phyloP scores from a whole-genome alignment of 2,888 invertebrate species.

The Mesorhabditis belari region DNA sequence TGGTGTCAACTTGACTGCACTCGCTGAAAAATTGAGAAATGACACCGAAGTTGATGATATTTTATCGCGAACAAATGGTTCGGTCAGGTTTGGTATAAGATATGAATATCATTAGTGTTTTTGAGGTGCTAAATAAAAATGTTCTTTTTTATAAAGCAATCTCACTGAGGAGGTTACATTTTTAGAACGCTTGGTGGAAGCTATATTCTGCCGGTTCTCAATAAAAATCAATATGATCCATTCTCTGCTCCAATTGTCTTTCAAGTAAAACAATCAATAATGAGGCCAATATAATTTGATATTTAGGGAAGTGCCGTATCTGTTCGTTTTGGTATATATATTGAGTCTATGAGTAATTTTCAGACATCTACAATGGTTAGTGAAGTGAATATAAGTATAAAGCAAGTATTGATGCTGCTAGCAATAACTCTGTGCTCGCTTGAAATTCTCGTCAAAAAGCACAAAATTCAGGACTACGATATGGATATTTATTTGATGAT shows the following conservation, averaged over 20 bases:
- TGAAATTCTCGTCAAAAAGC: neutral
- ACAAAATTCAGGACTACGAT: slow-evolving; percentile 46
- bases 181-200: slow-evolving; percentile 38
- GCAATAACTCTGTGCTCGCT: too few species aligned
- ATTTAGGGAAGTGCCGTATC: slow-evolving; percentile 41
- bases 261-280: slow-evolving; percentile 13
- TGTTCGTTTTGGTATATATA: slow-evolving; percentile 52
- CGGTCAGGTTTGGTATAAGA: slow-evolving; percentile 21
- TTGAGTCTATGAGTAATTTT: slow-evolving; percentile 52
- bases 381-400: neutral
- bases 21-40: slow-evolving; percentile 51
- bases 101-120: neutral
- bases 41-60: slow-evolving; percentile 52
- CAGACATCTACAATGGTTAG: slow-evolving; percentile 50
- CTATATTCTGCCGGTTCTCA: slow-evolving; percentile 46
- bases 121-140: too few species aligned
- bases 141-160: neutral
- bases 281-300: neutral
- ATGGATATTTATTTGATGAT: slow-evolving; percentile 52
- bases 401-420: neutral
- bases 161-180: neutral
- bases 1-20: slow-evolving; percentile 47
- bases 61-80: slow-evolving; percentile 38
- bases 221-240: slow-evolving; percentile 50
- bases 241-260: slow-evolving; percentile 51